These are phyloP conservation scores for Phymastichus coffea DNA, from an alignment of 1,140 invertebrate genomes.

Conservation along the genomic window DNA sequence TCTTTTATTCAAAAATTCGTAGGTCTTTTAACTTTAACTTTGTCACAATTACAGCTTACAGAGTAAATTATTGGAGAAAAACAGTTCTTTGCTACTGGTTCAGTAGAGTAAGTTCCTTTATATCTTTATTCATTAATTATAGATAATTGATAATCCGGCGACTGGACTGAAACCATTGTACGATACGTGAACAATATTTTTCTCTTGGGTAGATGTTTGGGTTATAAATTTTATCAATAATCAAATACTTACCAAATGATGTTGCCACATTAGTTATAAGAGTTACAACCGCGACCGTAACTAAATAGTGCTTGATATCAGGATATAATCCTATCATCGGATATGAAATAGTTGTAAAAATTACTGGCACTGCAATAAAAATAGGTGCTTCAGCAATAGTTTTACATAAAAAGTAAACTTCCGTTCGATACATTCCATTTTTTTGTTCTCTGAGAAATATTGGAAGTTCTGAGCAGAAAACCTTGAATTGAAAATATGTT, in stretches of 20 bases:
- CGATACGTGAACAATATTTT: too few relatives aligned
- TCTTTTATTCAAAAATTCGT: too few relatives aligned
- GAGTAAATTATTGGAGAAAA: too few relatives aligned
- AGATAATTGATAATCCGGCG: too few relatives aligned
- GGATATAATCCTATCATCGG: conserved; percentile 84
- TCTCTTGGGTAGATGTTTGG: too few relatives aligned
- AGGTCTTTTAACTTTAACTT: too few relatives aligned
- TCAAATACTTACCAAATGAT: conserved; percentile 80
- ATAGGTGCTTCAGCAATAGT: conserved; percentile 84
- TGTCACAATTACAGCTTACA: too few relatives aligned
- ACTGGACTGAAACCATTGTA: too few relatives aligned
- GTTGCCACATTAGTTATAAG: conserved; percentile 88
- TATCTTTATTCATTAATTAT: too few relatives aligned
- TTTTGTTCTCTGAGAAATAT: conserved; percentile 90
- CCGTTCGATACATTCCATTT: conserved; percentile 89
- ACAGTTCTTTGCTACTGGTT: too few relatives aligned
- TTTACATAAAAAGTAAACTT: conserved; percentile 92
- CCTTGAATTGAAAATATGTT: conserved; percentile 60
- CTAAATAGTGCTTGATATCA: conserved; percentile 70
- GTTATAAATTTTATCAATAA: too few relatives aligned
- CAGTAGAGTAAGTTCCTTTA: too few relatives aligned
- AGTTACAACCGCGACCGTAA: conserved; percentile 71
- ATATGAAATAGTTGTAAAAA: conserved; percentile 85
- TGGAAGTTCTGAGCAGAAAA: conserved; percentile 88
- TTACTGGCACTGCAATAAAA: conserved; percentile 76